Conservation (phyloP, 2,888 invertebrate species). For the Ischnus inquisitorius region DNA sequence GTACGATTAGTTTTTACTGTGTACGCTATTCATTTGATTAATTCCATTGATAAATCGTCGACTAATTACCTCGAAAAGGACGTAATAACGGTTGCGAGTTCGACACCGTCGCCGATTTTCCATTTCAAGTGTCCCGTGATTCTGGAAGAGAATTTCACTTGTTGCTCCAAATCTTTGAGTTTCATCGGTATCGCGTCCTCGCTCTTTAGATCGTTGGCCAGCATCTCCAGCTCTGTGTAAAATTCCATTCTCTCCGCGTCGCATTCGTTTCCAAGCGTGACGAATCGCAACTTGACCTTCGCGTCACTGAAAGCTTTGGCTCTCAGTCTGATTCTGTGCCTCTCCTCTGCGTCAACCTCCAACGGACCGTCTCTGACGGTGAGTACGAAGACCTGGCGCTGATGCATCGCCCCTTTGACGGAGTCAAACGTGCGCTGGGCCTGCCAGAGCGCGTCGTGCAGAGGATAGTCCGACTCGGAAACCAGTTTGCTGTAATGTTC, state of each 20-base stretch:
- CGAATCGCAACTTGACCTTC: conserved; percentile 65
- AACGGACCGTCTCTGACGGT: conserved; percentile 72
- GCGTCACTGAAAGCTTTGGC: conserved; percentile 58
- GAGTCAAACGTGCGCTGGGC: conserved; percentile 66
- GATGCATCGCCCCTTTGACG: conserved; percentile 68
- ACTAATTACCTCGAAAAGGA: conserved; percentile 68
- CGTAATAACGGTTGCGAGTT: conserved; percentile 64
- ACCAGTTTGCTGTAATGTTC: conserved; percentile 31
- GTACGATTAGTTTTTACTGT: too few species aligned
- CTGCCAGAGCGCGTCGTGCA: conserved; percentile 73
- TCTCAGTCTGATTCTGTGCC: conserved; percentile 69
- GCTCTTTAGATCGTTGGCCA: conserved; percentile 63
- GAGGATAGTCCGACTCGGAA: conserved; percentile 61
- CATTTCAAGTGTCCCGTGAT: conserved; percentile 70
- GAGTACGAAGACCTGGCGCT: conserved; percentile 70
- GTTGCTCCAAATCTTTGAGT: conserved; percentile 70
- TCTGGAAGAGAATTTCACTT: conserved; percentile 72
- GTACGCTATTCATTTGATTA: neutral
- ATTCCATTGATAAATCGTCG: neutral
- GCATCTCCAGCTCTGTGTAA: conserved; percentile 75
- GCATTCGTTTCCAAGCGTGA: conserved; percentile 71
- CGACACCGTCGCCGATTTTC: conserved; percentile 63
- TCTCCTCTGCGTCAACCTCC: conserved; percentile 59
- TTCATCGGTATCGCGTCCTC: conserved; percentile 67
- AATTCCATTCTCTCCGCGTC: conserved; percentile 59